Conservation (phyloP, 2,113 vertebrate species). For the Pan troglodytes region DNA sequence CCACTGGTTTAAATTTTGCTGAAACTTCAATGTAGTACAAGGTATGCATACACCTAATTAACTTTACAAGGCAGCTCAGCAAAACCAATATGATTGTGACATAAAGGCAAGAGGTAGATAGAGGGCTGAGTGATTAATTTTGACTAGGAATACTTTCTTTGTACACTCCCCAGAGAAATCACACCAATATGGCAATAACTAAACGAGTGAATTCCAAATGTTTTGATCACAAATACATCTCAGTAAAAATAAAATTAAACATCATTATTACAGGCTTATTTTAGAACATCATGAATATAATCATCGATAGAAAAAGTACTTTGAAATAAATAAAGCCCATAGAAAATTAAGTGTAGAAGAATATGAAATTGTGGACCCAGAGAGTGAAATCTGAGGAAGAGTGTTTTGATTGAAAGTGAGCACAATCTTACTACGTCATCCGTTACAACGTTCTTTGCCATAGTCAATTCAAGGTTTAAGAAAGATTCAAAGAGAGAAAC, state of each 20-base stretch:
- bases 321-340: not conserved
- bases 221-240: not conserved
- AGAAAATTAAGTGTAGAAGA: not conserved
- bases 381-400: not conserved
- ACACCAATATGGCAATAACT: not conserved
- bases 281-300: not conserved
- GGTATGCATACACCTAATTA: not conserved
- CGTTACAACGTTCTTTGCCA: not conserved
- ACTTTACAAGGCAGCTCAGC: not conserved
- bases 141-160: not conserved
- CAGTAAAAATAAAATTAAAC: not conserved
- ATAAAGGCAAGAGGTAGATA: not conserved
- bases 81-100: not conserved
- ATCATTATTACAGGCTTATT: not conserved
- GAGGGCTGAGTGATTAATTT: not conserved
- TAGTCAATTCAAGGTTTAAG: not conserved
- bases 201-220: not conserved
- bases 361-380: constrained; percentile 4
- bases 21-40: not conserved
- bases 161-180: not conserved
- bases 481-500: not conserved
- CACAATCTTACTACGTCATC: not conserved
- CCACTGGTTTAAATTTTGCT: not conserved
- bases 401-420: not conserved
- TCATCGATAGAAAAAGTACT: not conserved